Evolutionary conservation across 1,140 invertebrate genomes (phyloP), one percentile per base, ranked within the genome.

Genomic region (Gerris buenoi): DNA sequence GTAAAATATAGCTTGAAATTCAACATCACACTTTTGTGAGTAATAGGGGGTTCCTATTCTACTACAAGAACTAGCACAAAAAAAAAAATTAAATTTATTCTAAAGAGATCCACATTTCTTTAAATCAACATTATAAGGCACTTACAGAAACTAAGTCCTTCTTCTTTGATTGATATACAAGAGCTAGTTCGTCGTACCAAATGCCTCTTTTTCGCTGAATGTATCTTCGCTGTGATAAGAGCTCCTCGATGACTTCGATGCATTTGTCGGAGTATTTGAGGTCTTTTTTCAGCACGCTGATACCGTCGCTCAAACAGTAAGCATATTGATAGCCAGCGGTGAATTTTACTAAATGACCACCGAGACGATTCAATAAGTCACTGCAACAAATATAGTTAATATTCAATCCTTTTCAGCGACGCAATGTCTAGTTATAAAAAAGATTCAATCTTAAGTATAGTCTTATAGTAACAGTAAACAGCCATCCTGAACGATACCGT

Each of bases 281-380:
- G 23, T 64, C 56, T 28, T 67, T 67, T 56, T 67, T 67, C 0
- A 67, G 23, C 23, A 67, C 63, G 22, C 58, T 29, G 59, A 67
- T 64, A 5, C 63, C 63, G 2, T 57, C 33, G 2, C 29, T 63
- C 18, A 67, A 33, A 27, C 64, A 29, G 14, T 63, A 27, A n/a
- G 67, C 67, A 64, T 58, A 67, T 63, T 64, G 33, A 1, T 61
- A 25, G n/a, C 62, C 67, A 15, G 67, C 22, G 10, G 67, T 64
- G 60, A 67, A 67, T 25, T 67, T 67, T n/a, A 67, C 60, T 28
- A 67, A 22, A 56, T 67, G 61, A 59, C 61, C 67, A n/a, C 23
- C 23, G 10, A 60, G 15, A 25, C 15, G 10, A 22, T 10, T 25
- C 5, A 60, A 13, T 25, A 46, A 46, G 18, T 46, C 33, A 46